phyloP scores from a whole-genome alignment of 92 coral and sea anemone genomes.

The Porites rus region DNA sequence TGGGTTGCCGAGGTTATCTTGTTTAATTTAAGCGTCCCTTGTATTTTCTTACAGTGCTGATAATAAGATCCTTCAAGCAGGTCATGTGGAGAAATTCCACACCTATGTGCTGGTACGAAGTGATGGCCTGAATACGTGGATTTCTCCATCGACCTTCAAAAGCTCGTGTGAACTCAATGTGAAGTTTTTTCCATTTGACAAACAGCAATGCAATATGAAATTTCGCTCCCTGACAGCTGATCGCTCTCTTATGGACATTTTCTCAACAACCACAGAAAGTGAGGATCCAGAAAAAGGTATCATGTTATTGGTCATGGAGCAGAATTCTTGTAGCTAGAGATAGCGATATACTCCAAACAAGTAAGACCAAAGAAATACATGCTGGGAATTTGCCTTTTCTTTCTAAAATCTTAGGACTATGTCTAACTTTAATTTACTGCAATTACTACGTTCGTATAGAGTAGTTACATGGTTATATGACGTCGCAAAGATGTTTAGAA shows the following conservation, averaged over 20 bases:
- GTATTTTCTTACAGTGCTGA: constrained; percentile 20
- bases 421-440: too few relatives aligned
- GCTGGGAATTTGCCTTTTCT: too few relatives aligned
- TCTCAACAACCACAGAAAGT: background rate
- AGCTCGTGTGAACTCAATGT: constrained; percentile 63
- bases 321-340: background rate
- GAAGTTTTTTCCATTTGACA: constrained; percentile 68
- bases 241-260: constrained; percentile 4
- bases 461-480: too few relatives aligned
- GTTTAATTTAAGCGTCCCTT: too few relatives aligned
- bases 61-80: constrained; percentile 49
- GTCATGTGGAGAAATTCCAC: constrained; percentile 61
- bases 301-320: background rate
- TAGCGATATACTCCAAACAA: too few relatives aligned
- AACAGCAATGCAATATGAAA: constrained; percentile 54
- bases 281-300: constrained; percentile 40
- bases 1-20: too few relatives aligned
- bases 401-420: too few relatives aligned
- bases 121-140: constrained; percentile 60
- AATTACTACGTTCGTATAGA: too few relatives aligned
- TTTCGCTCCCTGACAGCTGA: constrained; percentile 66
- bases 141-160: constrained; percentile 68
- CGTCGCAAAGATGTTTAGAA: too few relatives aligned
- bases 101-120: constrained; percentile 37
- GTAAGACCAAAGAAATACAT: too few relatives aligned